Evolutionary conservation across 2,797 vertebrate genomes (phyloP), one percentile per base, ranked within the genome.

Genomic region (Triplophysa yarkandensis): DNA sequence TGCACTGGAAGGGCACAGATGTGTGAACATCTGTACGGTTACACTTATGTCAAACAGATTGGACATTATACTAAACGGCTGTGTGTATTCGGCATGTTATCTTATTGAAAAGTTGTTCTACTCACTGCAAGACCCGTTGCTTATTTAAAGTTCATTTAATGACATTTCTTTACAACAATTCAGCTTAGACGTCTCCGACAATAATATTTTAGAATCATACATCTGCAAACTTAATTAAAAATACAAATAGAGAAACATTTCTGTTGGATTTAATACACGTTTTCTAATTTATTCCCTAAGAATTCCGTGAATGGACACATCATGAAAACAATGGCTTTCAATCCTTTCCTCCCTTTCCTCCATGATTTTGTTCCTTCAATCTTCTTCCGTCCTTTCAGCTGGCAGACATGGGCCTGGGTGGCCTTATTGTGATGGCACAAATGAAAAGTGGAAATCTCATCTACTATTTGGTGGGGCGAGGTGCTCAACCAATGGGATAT

Each of bases 321-420:
- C 85, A 90, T 89, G 90, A 92, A 92, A 90, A 92, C 90, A 91
- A 92, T 90, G 87, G 90, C 87, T 92, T 91, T 87, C 86, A 87
- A 89, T 87, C 86, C 84, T 79, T 82, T 77, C 80, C 79, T 74
- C 36, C 39, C 78, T 72, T 39, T 39, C 61, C 58, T 72, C 70
- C 3, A 91, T 89, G 82, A 88, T 91, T 89, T 87, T 83, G 87
- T 86, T 86, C 83, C 84, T 90, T 89, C 90, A 89, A 89, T 91
- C 89, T 89, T 64, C 85, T 83, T 68, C 78, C 83, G 74, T 83
- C 83, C 83, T 85, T 89, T 89, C 87, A 88, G 84, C 79, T 68
- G 79, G 55, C 60, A 65, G 86, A 84, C 74, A n/a, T 65, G 77
- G 82, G 85, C 82, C 77, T 71, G 36, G 30, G 23, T 81, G 82